Conservation (phyloP, 1,140 invertebrate species). For the Littorina saxatilis region DNA sequence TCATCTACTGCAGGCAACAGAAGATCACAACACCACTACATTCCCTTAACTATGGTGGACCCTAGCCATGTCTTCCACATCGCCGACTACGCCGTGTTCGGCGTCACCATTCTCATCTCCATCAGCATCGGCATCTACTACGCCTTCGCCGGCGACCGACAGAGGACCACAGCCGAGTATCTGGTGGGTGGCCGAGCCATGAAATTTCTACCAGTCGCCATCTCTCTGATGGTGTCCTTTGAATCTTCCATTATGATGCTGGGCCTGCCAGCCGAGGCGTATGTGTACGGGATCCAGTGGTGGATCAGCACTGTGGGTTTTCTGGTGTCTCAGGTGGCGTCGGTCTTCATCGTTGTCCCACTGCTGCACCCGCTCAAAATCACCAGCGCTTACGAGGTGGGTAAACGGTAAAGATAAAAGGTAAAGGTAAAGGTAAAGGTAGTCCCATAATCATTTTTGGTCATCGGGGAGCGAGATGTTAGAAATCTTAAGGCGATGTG, state of each 20-base stretch:
- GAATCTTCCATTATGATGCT: slow-evolving; percentile 75
- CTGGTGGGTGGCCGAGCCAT: slow-evolving; percentile 81
- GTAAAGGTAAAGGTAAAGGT: too few species aligned
- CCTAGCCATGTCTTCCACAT: slow-evolving; percentile 51
- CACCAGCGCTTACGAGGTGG: slow-evolving; percentile 11
- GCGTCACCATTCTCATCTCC: slow-evolving; percentile 61
- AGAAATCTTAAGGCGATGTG: too few species aligned
- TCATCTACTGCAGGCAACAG: too few species aligned
- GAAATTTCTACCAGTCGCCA: slow-evolving; percentile 63
- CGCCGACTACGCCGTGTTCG: slow-evolving; percentile 65
- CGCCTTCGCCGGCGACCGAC: slow-evolving; percentile 88
- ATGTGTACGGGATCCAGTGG: slow-evolving; percentile 61
- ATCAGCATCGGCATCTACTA: slow-evolving; percentile 88
- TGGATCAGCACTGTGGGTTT: slow-evolving; percentile 49
- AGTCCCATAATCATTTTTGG: too few species aligned
- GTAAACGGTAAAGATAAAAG: too few species aligned
- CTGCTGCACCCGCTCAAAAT: neutral
- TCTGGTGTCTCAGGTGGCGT: slow-evolving; percentile 35
- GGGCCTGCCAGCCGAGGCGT: slow-evolving; percentile 63
- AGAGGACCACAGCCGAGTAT: slow-evolving; percentile 90
- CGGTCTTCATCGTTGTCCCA: neutral
- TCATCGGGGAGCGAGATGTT: too few species aligned
- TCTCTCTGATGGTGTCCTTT: slow-evolving; percentile 67
- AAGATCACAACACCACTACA: too few species aligned
- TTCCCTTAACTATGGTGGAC: slow-evolving; percentile 50